phyloP scores from a whole-genome alignment of 1,140 invertebrate genomes.

The Zelostemma sp. region DNA sequence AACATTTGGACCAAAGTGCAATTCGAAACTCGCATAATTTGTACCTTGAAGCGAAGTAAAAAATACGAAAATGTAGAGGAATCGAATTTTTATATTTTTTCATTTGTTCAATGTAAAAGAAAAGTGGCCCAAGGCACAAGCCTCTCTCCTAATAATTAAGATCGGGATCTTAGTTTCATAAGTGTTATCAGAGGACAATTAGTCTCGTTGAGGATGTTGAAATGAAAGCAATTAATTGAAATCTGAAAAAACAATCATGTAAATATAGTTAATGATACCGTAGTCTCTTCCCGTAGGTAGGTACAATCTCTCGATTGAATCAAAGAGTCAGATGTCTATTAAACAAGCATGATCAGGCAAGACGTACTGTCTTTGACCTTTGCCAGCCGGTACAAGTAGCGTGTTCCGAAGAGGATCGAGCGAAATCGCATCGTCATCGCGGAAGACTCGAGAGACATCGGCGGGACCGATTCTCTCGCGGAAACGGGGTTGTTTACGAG shows the following conservation, averaged over 20 bases:
- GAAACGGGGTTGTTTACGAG: conserved; percentile 49
- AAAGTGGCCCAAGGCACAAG: too few species aligned
- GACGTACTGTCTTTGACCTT: conserved; percentile 41
- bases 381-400: conserved; percentile 43
- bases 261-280: conserved; percentile 1
- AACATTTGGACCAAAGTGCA: too few species aligned
- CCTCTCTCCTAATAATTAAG: too few species aligned
- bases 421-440: conserved; percentile 45
- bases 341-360: conserved; percentile 35
- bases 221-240: not conserved
- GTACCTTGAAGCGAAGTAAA: too few species aligned
- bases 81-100: too few species aligned
- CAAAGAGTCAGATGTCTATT: conserved; percentile 8
- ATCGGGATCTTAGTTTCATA: too few species aligned
- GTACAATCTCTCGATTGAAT: conserved; percentile 1
- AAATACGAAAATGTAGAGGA: too few species aligned
- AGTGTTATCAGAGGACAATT: too few species aligned
- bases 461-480: conserved; percentile 37
- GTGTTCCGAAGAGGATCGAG: conserved; percentile 29
- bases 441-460: conserved; percentile 47
- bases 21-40: too few species aligned
- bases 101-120: too few species aligned
- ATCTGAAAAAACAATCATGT: not conserved
- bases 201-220: not conserved
- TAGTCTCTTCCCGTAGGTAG: not conserved